A percentile compares a stretch with the other conserved stretches of the same genome.
These are phyloP conservation scores for Meliscaeva auricollis DNA, from an alignment of 2,888 invertebrate species.

Conservation along the genomic window DNA sequence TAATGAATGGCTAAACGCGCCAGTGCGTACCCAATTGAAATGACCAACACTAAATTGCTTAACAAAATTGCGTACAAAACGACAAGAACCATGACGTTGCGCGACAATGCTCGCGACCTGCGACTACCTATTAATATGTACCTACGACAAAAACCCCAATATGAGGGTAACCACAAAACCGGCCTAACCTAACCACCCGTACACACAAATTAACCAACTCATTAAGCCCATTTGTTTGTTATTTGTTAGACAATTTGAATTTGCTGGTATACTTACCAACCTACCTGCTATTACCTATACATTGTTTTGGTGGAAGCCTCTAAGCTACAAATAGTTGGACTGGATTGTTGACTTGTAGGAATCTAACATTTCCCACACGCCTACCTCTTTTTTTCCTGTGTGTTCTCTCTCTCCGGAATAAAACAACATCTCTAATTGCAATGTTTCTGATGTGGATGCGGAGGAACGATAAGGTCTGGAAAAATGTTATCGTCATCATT, in stretches of 20 bases:
- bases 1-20: conserved; percentile 59
- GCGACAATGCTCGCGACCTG: conserved; percentile 9
- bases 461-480: conserved; percentile 15
- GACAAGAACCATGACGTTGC: conserved; percentile 22
- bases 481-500: conserved; percentile 36
- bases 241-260: conserved; percentile 70
- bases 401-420: neutral
- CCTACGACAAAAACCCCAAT: conserved; percentile 38
- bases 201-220: conserved; percentile 74
- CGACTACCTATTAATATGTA: no score
- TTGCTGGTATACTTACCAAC: conserved; percentile 2
- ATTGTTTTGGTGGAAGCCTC: no score
- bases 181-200: conserved; percentile 36
- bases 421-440: conserved; percentile 43
- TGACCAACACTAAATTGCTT: conserved; percentile 63
- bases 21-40: conserved; percentile 73
- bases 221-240: conserved; percentile 76
- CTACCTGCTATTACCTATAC: neutral
- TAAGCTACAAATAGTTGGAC: neutral
- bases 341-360: conserved; percentile 44
- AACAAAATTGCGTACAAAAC: conserved; percentile 71
- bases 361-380: conserved; percentile 68
- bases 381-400: conserved; percentile 8
- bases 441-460: conserved; percentile 1
- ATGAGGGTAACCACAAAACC: conserved; percentile 63